These are phyloP conservation scores for Mimachlamys varia DNA, from an alignment of 2,888 invertebrate genomes.

Conservation along the genomic window DNA sequence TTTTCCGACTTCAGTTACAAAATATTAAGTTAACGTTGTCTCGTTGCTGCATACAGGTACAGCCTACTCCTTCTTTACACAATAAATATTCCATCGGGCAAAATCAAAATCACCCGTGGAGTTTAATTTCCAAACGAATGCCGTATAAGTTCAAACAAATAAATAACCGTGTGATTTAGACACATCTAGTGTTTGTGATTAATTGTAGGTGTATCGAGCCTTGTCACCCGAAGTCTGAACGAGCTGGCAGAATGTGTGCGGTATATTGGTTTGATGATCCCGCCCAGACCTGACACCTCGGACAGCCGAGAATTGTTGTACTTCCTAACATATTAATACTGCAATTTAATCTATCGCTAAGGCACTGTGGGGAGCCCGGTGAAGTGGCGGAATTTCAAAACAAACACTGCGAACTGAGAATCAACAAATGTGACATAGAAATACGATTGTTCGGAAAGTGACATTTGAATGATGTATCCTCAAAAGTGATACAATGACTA, in stretches of 20 bases:
- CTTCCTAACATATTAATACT: slow-evolving; percentile 1
- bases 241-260: slow-evolving; percentile 9
- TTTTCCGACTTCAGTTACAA: too few species aligned
- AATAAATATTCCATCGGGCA: background rate
- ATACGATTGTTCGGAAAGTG: background rate
- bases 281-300: background rate
- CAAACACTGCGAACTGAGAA: background rate
- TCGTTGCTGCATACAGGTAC: too few species aligned
- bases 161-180: slow-evolving; percentile 7
- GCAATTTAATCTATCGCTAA: background rate
- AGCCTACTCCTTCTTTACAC: too few species aligned
- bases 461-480: background rate
- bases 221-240: slow-evolving; percentile 6
- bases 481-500: background rate
- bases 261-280: slow-evolving; percentile 3
- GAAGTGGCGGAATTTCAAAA: background rate
- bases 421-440: background rate
- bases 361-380: background rate
- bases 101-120: background rate
- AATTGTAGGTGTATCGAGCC: background rate
- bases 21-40: too few species aligned
- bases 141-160: slow-evolving; percentile 9
- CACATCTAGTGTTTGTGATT: background rate
- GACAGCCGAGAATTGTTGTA: background rate
- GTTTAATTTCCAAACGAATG: slow-evolving; percentile 10